phyloP scores from a whole-genome alignment of 2,888 invertebrate genomes.

The Mycalesis mineus region DNA sequence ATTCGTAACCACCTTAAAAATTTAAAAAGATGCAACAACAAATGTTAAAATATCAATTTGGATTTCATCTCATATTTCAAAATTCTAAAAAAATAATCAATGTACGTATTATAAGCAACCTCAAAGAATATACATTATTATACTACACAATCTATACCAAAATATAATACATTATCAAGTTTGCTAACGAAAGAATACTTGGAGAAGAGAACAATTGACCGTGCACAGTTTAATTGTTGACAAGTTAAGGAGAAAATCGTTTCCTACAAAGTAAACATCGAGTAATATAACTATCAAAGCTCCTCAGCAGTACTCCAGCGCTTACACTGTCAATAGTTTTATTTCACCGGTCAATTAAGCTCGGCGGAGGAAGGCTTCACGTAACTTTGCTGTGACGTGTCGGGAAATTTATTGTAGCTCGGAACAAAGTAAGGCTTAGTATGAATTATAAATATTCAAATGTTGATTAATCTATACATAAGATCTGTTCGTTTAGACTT shows the following conservation, averaged over 20 bases:
- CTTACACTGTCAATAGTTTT: neutral
- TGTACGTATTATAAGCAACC: too few species aligned
- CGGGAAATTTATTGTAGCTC: neutral
- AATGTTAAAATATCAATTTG: too few species aligned
- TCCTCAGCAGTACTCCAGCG: neutral
- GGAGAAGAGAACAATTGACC: neutral
- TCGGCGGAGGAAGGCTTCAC: neutral
- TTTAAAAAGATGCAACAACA: too few species aligned
- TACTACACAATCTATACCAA: too few species aligned
- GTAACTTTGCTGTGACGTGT: neutral
- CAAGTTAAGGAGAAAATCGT: neutral
- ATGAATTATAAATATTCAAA: neutral
- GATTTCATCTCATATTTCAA: too few species aligned
- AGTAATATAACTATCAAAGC: neutral
- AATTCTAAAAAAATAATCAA: too few species aligned
- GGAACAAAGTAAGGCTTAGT: neutral
- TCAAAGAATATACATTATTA: too few species aligned
- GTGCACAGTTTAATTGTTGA: neutral
- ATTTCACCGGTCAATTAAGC: constrained; percentile 2
- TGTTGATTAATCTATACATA: too few species aligned
- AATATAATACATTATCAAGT: too few species aligned
- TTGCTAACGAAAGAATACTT: neutral
- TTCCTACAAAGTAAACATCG: constrained; percentile 2
- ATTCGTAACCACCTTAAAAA: too few species aligned
- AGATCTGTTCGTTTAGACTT: too few species aligned